These are phyloP conservation scores for Protomyctophum bolini DNA, from an alignment of 2,113 vertebrate species.

Conservation along the genomic window DNA sequence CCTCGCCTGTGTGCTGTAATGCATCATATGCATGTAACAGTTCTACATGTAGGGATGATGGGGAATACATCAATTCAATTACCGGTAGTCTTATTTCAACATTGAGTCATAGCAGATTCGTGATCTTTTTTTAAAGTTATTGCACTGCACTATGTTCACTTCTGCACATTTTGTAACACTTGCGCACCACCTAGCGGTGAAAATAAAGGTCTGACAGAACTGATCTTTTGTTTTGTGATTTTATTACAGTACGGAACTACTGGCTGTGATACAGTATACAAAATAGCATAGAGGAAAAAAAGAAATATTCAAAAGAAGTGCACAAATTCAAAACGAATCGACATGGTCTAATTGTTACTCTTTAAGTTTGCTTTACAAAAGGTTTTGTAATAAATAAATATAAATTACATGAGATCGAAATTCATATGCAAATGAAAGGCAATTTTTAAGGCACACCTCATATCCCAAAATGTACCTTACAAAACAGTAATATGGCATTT, in stretches of 20 bases:
- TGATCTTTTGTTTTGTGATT: constrained; percentile 25
- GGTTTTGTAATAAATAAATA: constrained; percentile 81
- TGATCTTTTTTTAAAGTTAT: too few relatives aligned
- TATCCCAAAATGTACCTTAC: constrained; percentile 71
- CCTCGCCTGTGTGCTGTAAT: too few relatives aligned
- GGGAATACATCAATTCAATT: too few relatives aligned
- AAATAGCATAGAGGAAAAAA: constrained; percentile 63
- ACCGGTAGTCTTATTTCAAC: too few relatives aligned
- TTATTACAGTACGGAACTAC: constrained; percentile 68
- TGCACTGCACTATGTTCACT: not conserved
- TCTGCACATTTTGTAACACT: not conserved
- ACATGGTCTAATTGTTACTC: constrained; percentile 62
- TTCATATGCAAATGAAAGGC: constrained; percentile 65
- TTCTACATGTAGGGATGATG: too few relatives aligned
- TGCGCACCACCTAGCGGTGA: constrained; percentile 32
- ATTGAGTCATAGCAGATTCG: too few relatives aligned
- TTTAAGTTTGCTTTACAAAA: constrained; percentile 70
- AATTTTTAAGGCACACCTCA: constrained; percentile 79
- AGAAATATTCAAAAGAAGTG: constrained; percentile 76
- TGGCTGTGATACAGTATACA: constrained; percentile 71
- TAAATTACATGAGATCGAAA: constrained; percentile 77
- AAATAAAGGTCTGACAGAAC: not conserved
- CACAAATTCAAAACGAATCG: constrained; percentile 68
- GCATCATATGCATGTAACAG: too few relatives aligned
- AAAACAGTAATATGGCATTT: constrained; percentile 66